Evolutionary conservation across 2,113 vertebrate genomes (phyloP), one percentile per base, ranked within the genome.

Genomic region (Oenanthe oenanthe): DNA sequence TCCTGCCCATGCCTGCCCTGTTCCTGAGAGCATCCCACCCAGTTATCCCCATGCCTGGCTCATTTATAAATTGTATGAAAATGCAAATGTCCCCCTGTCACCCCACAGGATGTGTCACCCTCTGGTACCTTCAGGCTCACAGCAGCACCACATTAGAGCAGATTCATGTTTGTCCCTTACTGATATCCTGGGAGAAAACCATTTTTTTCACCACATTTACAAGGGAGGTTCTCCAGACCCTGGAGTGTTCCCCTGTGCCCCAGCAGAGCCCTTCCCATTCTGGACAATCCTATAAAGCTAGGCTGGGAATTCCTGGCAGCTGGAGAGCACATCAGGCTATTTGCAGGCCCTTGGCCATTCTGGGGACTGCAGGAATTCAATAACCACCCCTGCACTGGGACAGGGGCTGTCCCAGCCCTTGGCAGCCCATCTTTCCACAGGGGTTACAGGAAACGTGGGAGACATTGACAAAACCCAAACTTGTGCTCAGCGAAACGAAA

Each of bases 401-500:
- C 58, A 22, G 89, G 43, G 67, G 58, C 89, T 76, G 40, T 61
- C 68, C 60, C 93, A 95, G 66, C 77, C 86, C 84, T 62, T 29
- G 0, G 74, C 78, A 92, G 87, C 77, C 65, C 57, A 11, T 79
- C 77, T 50, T 79, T 76, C 74, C 88, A 34, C 54, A 38, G 66
- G 70, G 81, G 7, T 89, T 79, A 62, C 8, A 73, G 74, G 89
- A 88, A 85, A 73, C 51, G 12, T 40, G 2, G 29, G 85, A 89
- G 87, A 28, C 19, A 0, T 8, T 48, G 85, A 81, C 85, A 92
- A 76, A 92, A 91, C 71, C 18, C 78, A 73, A 91, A 74, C 50
- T 73, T 85, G 47, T 32, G 4, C 79, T 88, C 67, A 67, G 63
- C 51, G 56, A 51, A 93, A 81, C 2, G 45, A 77, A 66, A 85